Evolutionary conservation across 2,797 vertebrate species (phyloP).

Genomic region (Eulemur coronatus): DNA sequence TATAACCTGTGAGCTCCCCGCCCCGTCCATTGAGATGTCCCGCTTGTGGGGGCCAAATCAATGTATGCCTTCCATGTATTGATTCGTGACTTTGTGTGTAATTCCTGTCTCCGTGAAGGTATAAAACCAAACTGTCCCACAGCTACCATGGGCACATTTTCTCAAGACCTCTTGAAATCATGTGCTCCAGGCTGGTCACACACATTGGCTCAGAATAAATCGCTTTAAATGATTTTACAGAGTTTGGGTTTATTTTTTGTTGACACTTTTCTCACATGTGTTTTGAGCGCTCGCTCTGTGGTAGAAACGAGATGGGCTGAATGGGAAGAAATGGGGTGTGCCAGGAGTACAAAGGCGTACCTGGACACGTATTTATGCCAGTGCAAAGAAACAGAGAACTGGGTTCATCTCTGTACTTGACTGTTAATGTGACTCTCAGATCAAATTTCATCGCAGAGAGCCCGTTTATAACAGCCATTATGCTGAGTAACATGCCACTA

Average conservation of each 20-base stretch:
- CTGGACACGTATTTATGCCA: neutral
- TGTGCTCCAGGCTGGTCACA: neutral
- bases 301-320: neutral
- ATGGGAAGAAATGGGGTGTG: neutral
- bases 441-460: neutral
- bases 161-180: neutral
- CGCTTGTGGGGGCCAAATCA: neutral
- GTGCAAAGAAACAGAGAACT: neutral
- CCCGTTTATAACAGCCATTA: neutral
- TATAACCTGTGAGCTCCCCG: neutral
- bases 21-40: neutral
- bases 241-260: neutral
- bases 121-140: neutral
- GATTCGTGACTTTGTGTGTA: neutral
- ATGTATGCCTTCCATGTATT: neutral
- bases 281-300: neutral
- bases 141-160: neutral
- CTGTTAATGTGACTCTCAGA: neutral
- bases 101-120: neutral
- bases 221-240: neutral
- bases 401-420: neutral
- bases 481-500: neutral
- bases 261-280: neutral
- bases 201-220: neutral
- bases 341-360: neutral